Evolutionary conservation across 2,888 invertebrate species (phyloP).

Genomic region (Thymelicus lineola): DNA sequence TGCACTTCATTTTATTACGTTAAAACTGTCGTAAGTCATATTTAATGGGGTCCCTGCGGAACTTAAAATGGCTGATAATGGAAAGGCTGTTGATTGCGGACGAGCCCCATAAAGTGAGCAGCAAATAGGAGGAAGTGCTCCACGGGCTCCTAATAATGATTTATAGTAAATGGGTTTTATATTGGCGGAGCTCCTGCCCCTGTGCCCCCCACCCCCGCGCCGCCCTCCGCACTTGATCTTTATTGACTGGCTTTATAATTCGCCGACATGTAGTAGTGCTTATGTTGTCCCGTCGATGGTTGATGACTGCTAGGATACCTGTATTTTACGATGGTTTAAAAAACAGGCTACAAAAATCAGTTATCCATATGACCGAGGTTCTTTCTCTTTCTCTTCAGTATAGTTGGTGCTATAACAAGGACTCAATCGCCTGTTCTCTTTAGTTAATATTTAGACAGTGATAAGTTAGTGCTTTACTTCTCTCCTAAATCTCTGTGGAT

Average conservation of each 20-base stretch:
- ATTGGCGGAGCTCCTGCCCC: constrained; percentile 17
- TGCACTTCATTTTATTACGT: constrained; percentile 19
- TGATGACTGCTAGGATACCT: not conserved
- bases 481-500: too few species aligned
- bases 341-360: too few species aligned
- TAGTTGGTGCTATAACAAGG: too few species aligned
- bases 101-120: constrained; percentile 26
- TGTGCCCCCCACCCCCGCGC: not conserved
- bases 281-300: not conserved
- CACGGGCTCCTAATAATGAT: constrained; percentile 35
- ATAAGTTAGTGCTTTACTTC: too few species aligned
- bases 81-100: constrained; percentile 22
- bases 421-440: too few species aligned
- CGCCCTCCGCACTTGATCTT: constrained; percentile 19
- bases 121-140: constrained; percentile 33
- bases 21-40: constrained; percentile 34
- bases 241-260: constrained; percentile 25
- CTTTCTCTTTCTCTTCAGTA: too few species aligned
- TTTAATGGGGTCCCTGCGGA: constrained; percentile 29
- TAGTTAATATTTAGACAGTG: too few species aligned
- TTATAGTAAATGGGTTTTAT: constrained; percentile 37
- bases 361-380: too few species aligned
- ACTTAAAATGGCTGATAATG: constrained; percentile 29
- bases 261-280: constrained; percentile 9
- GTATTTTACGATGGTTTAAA: too few species aligned